Percentiles rank a stretch among this genome's conserved stretches.
These are phyloP conservation scores for Gyrodactylus bullatarudis DNA, from an alignment of 1,140 invertebrate genomes.

Conservation along the genomic window DNA sequence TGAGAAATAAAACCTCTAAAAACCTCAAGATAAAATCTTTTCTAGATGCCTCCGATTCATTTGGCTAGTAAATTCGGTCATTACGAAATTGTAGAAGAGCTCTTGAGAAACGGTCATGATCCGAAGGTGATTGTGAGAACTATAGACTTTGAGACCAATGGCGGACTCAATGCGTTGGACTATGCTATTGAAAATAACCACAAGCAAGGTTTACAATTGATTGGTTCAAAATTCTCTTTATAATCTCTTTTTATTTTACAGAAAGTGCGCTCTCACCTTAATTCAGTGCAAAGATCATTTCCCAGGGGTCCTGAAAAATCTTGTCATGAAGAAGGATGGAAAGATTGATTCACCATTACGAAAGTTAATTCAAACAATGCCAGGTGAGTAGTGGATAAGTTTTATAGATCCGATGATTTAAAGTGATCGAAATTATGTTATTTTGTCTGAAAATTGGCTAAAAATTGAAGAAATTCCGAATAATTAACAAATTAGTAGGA, in stretches of 20 bases:
- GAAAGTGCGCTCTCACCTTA: not conserved
- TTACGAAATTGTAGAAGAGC: not conserved
- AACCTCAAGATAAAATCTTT: too few relatives aligned
- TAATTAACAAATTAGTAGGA: too few relatives aligned
- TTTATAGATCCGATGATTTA: too few relatives aligned
- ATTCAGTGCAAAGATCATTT: not conserved
- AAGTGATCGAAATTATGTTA: too few relatives aligned
- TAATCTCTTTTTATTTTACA: not conserved
- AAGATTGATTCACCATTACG: constrained; percentile 22
- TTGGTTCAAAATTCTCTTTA: not conserved
- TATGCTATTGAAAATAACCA: not conserved
- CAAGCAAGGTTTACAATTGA: not conserved
- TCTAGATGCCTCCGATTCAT: not conserved
- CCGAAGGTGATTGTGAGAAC: not conserved
- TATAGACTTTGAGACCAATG: not conserved
- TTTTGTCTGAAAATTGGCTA: too few relatives aligned
- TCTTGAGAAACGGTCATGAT: not conserved
- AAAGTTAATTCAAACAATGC: constrained; percentile 23
- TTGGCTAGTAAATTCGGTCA: not conserved
- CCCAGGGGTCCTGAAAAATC: constrained; percentile 17
- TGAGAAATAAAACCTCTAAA: too few relatives aligned
- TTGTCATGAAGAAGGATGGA: constrained; percentile 14
- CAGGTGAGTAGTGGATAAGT: constrained; percentile 15
- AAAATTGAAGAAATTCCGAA: too few relatives aligned
- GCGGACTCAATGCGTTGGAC: not conserved